A percentile compares a stretch with the other conserved stretches of the same genome.
phyloP scores from a whole-genome alignment of 2,113 vertebrate genomes.

The Lampris megalopsis region DNA sequence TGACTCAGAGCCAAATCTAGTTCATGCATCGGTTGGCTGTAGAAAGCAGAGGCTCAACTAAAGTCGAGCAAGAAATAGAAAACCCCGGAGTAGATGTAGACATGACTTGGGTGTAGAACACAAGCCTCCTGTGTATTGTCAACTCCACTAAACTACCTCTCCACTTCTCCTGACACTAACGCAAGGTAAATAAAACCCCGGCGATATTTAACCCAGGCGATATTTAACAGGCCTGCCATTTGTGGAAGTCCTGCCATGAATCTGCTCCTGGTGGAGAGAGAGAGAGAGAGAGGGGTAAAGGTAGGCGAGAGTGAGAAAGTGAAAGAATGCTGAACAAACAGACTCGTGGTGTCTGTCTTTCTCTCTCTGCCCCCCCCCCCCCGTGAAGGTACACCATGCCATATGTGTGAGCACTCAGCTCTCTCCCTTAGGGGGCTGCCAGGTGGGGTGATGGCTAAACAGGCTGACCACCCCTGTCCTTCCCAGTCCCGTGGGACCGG shows the following conservation, averaged over 20 bases:
- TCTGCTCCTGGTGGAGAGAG: constrained; percentile 40
- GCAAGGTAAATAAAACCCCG: constrained; percentile 49
- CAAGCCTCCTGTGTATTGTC: constrained; percentile 49
- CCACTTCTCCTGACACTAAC: constrained; percentile 38
- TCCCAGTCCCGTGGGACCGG: constrained; percentile 57
- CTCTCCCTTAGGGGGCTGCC: constrained; percentile 61
- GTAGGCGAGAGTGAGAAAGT: constrained; percentile 33
- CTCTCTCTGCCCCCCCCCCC: constrained; percentile 4
- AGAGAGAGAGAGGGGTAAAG: constrained; percentile 24
- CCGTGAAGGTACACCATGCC: constrained; percentile 21
- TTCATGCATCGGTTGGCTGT: constrained; percentile 15
- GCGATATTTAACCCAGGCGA: constrained; percentile 50
- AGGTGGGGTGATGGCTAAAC: constrained; percentile 79
- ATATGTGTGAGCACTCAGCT: constrained; percentile 54
- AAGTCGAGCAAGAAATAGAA: constrained; percentile 46
- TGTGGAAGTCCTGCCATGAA: constrained; percentile 40
- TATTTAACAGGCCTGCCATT: constrained; percentile 60
- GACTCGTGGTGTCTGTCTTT: constrained; percentile 30
- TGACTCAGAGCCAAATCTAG: background rate
- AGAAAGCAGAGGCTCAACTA: constrained; percentile 35
- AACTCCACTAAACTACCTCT: constrained; percentile 21
- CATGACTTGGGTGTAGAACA: constrained; percentile 19
- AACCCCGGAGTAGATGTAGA: constrained; percentile 27
- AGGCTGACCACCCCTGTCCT: constrained; percentile 60
- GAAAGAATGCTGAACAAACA: constrained; percentile 61